These are phyloP conservation scores for Cheirogaleus medius DNA, from an alignment of 2,113 vertebrate genomes.

Conservation along the genomic window DNA sequence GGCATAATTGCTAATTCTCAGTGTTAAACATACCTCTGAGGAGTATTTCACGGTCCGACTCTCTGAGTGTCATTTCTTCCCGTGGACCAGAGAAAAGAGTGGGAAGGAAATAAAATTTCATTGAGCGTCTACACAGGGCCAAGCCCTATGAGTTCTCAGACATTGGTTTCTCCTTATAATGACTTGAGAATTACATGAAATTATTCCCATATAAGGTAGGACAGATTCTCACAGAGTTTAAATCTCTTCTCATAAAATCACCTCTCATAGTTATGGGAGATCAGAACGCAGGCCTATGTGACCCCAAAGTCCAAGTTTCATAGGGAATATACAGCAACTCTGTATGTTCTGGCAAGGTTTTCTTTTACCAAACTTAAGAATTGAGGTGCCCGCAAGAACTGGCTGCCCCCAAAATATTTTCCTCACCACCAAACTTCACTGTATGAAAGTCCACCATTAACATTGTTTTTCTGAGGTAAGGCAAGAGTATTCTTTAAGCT, in stretches of 20 bases:
- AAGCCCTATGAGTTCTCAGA: background rate
- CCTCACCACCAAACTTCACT: background rate
- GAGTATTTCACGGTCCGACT: background rate
- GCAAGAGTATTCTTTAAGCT: background rate
- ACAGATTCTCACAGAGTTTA: background rate
- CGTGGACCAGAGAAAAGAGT: background rate
- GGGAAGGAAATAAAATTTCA: background rate
- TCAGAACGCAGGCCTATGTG: background rate
- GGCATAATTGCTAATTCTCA: constrained; percentile 32
- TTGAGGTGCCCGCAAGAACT: background rate
- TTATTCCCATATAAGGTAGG: background rate
- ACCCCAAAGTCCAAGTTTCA: background rate
- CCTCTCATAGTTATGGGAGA: background rate
- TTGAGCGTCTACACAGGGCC: background rate
- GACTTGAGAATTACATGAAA: background rate
- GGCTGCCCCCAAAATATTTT: background rate
- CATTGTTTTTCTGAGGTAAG: background rate
- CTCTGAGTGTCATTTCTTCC: background rate
- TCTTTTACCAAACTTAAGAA: background rate
- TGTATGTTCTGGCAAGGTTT: background rate
- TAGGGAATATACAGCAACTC: background rate
- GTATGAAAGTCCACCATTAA: background rate
- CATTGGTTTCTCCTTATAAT: background rate
- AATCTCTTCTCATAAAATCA: background rate
- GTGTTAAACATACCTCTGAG: constrained; percentile 43